phyloP scores from a whole-genome alignment of 2,888 invertebrate genomes.

The Lymantria dispar region DNA sequence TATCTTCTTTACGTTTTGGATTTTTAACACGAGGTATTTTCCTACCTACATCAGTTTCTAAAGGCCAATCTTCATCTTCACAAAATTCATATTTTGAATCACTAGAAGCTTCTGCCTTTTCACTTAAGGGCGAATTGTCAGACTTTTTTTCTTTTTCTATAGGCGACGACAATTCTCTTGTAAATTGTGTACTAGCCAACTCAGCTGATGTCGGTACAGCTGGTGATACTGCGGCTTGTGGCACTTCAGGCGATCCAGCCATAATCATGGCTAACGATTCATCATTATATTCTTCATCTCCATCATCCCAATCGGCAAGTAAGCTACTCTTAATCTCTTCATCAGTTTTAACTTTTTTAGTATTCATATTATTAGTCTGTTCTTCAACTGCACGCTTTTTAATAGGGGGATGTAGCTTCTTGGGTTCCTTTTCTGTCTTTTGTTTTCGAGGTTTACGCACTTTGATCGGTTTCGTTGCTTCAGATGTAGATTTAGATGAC shows the following conservation, averaged over 20 bases:
- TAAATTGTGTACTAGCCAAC: slow-evolving; percentile 49
- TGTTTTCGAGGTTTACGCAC: slow-evolving; percentile 55
- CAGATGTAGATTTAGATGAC: slow-evolving; percentile 34
- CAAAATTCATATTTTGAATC: slow-evolving; percentile 91
- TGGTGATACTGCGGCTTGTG: slow-evolving; percentile 61
- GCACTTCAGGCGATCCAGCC: slow-evolving; percentile 60
- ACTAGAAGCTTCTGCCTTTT: slow-evolving; percentile 71
- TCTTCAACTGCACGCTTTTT: slow-evolving; percentile 69
- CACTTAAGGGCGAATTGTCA: slow-evolving; percentile 40
- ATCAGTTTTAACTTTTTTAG: slow-evolving; percentile 81
- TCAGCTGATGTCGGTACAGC: slow-evolving; percentile 66
- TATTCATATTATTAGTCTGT: slow-evolving; percentile 45
- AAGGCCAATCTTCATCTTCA: slow-evolving; percentile 85
- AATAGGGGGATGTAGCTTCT: slow-evolving; percentile 54
- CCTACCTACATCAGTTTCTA: slow-evolving; percentile 79
- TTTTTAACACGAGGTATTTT: slow-evolving; percentile 85
- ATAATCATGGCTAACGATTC: slow-evolving; percentile 51
- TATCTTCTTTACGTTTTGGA: slow-evolving; percentile 65
- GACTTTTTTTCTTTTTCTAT: slow-evolving; percentile 44
- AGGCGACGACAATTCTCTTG: slow-evolving; percentile 29
- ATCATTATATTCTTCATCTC: slow-evolving; percentile 66
- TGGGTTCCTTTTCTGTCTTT: slow-evolving; percentile 56
- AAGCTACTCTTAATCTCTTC: slow-evolving; percentile 86
- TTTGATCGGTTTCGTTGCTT: slow-evolving; percentile 52
- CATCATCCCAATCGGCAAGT: slow-evolving; percentile 90